These are phyloP conservation scores for Bucco capensis DNA, from an alignment of 2,113 vertebrate genomes.

Conservation along the genomic window DNA sequence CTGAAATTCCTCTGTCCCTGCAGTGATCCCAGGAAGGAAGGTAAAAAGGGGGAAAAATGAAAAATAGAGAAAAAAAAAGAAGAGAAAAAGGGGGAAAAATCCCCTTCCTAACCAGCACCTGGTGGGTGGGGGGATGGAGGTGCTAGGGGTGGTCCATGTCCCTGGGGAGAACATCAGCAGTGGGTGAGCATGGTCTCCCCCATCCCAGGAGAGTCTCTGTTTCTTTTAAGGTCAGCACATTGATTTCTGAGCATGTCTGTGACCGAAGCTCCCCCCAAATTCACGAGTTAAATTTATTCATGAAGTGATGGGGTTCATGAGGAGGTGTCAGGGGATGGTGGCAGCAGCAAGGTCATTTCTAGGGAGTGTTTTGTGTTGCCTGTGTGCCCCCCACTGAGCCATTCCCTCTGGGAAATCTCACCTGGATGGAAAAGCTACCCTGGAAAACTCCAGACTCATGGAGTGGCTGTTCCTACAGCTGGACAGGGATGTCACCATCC, in stretches of 20 bases:
- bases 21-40: accelerated
- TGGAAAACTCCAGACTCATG: background rate
- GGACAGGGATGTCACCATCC: background rate
- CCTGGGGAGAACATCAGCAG: background rate
- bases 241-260: background rate
- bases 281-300: background rate
- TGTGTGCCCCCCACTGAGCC: background rate
- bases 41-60: background rate
- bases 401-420: background rate
- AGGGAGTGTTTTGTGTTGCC: background rate
- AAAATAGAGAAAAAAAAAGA: background rate
- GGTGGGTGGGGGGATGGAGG: accelerated
- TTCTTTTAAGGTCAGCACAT: background rate
- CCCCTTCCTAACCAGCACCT: background rate
- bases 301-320: background rate
- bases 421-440: background rate
- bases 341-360: background rate
- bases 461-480: accelerated
- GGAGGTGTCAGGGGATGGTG: background rate
- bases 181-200: accelerated
- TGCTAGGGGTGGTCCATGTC: accelerated
- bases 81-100: background rate
- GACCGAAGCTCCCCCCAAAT: background rate
- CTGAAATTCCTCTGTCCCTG: accelerated
- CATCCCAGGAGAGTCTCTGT: background rate